A percentile compares a stretch with the other conserved stretches of the same genome.
Conservation (phyloP, 1,140 invertebrate species). For the Platyscapa corneri region DNA sequence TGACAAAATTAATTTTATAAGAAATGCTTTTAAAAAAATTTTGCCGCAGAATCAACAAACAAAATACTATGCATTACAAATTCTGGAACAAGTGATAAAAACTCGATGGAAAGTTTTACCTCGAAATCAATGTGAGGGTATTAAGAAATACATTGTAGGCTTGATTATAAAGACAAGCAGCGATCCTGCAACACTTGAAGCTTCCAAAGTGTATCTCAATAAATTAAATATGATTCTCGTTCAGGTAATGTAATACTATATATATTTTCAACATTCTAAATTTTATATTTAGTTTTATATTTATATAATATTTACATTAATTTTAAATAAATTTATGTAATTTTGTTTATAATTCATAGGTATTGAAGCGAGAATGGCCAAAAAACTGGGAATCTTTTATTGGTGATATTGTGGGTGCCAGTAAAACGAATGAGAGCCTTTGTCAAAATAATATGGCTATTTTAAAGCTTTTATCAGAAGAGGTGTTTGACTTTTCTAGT, state of each 20-base stretch:
- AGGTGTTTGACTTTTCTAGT: constrained; percentile 98
- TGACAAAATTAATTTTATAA: background rate
- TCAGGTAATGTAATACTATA: constrained; percentile 74
- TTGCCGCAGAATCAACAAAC: constrained; percentile 91
- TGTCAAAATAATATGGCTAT: constrained; percentile 99
- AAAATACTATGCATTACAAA: constrained; percentile 99
- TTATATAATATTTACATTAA: background rate
- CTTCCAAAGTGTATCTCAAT: constrained; percentile 97
- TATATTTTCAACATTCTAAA: background rate
- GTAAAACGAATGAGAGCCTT: constrained; percentile 98
- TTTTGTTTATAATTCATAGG: constrained; percentile 76
- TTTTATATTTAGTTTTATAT: no score
- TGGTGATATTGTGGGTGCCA: constrained; percentile 98
- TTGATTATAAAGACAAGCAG: constrained; percentile 99
- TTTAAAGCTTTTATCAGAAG: constrained; percentile 97
- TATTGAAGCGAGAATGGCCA: constrained; percentile 99
- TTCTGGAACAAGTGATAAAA: constrained; percentile 99
- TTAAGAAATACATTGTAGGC: constrained; percentile 99
- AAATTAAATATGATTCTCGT: constrained; percentile 99
- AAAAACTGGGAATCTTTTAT: constrained; percentile 99
- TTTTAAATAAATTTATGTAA: background rate
- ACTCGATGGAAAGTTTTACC: constrained; percentile 99
- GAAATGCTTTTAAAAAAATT: constrained; percentile 26
- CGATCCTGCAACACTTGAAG: constrained; percentile 90
- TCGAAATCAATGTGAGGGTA: constrained; percentile 98